These are phyloP conservation scores for Datnioides undecimradiatus DNA, from an alignment of 2,113 vertebrate genomes.

Conservation along the genomic window DNA sequence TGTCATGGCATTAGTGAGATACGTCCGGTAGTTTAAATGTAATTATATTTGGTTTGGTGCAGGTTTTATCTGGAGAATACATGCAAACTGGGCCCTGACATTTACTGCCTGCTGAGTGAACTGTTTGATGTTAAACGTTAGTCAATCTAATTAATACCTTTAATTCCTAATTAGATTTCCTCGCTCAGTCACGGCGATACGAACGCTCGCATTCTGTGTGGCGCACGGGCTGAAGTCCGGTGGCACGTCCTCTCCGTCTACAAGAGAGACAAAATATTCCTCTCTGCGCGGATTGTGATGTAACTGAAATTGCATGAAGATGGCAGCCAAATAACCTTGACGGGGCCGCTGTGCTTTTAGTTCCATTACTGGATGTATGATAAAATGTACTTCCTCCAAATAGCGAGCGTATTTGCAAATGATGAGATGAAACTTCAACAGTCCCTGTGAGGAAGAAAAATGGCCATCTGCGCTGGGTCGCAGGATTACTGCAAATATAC, in stretches of 20 bases:
- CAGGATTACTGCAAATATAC: conserved; percentile 13
- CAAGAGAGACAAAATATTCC: conserved; percentile 40
- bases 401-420: conserved; percentile 31
- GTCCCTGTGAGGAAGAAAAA: conserved; percentile 16
- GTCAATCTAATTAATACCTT: too few relatives aligned
- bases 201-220: neutral
- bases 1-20: neutral
- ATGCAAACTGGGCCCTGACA: conserved; percentile 7
- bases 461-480: neutral
- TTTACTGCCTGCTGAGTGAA: neutral
- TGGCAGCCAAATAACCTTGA: conserved; percentile 66
- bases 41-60: conserved; percentile 23
- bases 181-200: conserved; percentile 4
- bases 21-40: conserved; percentile 1
- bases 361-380: conserved; percentile 62
- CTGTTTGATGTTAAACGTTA: neutral
- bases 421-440: conserved; percentile 33
- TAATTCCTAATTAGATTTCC: conserved; percentile 18
- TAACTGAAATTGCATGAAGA: conserved; percentile 53
- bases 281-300: conserved; percentile 58
- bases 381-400: conserved; percentile 52
- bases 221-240: neutral
- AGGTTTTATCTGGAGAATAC: conserved; percentile 5
- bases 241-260: neutral
- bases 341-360: conserved; percentile 57